Evolutionary conservation across 1,140 invertebrate species (phyloP).

Genomic region (Aphidius gifuensis): DNA sequence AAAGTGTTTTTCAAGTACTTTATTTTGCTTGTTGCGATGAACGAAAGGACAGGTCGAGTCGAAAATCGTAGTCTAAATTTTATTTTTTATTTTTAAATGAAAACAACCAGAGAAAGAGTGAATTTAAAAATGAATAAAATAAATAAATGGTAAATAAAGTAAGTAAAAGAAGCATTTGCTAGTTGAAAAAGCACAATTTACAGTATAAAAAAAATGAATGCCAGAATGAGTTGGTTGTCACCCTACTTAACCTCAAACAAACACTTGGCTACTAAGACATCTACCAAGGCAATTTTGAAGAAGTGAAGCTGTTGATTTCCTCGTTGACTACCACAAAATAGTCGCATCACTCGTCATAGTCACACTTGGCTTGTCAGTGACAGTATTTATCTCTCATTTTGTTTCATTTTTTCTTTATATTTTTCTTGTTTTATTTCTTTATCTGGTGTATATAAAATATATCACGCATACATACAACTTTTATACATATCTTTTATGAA

Average conservation of each 20-base stretch:
- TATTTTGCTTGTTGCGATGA: neutral
- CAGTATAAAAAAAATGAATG: conserved; percentile 6
- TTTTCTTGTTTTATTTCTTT: too few relatives aligned
- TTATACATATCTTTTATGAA: too few relatives aligned
- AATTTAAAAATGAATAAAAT: too few relatives aligned
- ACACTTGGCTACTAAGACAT: neutral
- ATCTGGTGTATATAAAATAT: too few relatives aligned
- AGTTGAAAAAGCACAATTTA: too few relatives aligned
- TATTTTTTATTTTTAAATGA: neutral
- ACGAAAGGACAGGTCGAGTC: conserved; percentile 13
- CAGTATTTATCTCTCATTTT: neutral
- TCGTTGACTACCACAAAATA: neutral
- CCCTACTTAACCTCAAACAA: conserved; percentile 12
- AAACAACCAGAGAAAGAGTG: too few relatives aligned
- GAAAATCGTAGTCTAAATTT: conserved; percentile 18
- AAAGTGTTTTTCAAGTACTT: too few relatives aligned
- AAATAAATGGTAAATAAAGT: too few relatives aligned
- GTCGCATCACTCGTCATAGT: conserved; percentile 9
- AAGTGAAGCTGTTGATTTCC: neutral
- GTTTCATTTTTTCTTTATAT: too few relatives aligned
- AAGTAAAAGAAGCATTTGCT: too few relatives aligned
- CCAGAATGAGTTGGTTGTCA: neutral
- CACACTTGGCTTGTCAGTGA: conserved; percentile 5
- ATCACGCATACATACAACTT: too few relatives aligned
- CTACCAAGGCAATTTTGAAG: neutral